phyloP scores from a whole-genome alignment of 2,113 vertebrate species.

The Hippoglossus stenolepis region DNA sequence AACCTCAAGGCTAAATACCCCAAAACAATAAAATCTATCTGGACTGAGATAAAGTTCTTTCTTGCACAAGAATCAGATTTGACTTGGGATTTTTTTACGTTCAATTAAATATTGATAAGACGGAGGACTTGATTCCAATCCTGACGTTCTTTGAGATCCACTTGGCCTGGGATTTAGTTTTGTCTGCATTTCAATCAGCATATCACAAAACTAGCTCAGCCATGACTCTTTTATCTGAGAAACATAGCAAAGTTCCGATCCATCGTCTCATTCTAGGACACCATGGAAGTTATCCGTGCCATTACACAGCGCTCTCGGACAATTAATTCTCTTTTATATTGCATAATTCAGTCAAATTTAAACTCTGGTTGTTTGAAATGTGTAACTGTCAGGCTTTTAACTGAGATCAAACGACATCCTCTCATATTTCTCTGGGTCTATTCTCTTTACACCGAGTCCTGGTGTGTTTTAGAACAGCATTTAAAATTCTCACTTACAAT shows the following conservation, averaged over 20 bases:
- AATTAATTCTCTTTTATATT: slow-evolving; percentile 7
- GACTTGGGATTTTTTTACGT: not conserved
- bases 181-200: slow-evolving; percentile 31
- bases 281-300: not conserved
- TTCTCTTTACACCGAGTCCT: not conserved
- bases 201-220: slow-evolving; percentile 15
- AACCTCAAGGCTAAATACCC: slow-evolving; percentile 9
- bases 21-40: not conserved
- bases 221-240: slow-evolving; percentile 19
- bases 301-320: not conserved
- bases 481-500: not conserved
- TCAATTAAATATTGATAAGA: slow-evolving; percentile 22
- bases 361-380: slow-evolving; percentile 29
- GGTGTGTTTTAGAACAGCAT: not conserved
- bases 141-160: slow-evolving; percentile 16
- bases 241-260: not conserved
- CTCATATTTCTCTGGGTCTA: slow-evolving; percentile 24
- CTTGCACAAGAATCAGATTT: not conserved
- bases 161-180: not conserved
- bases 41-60: slow-evolving; percentile 19
- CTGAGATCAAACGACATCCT: slow-evolving; percentile 41
- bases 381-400: slow-evolving; percentile 21
- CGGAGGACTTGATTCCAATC: not conserved
- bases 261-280: not conserved
- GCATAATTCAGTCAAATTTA: slow-evolving; percentile 4